Conservation (phyloP, 2,113 vertebrate genomes). For the Australoheros scitulus region DNA sequence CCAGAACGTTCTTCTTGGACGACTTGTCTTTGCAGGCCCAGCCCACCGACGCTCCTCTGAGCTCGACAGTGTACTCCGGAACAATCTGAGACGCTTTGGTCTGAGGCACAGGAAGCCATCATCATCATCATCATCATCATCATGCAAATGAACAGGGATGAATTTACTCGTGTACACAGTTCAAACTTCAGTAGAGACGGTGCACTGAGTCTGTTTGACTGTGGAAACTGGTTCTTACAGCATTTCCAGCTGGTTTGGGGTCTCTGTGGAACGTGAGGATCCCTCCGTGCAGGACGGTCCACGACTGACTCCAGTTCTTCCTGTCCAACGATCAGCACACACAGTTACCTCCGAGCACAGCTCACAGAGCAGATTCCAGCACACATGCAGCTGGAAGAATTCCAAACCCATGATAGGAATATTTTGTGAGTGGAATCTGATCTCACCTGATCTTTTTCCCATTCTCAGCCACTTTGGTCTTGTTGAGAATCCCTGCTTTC, state of each 20-base stretch:
- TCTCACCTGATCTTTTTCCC: conserved; percentile 89
- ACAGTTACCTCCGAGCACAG: not conserved
- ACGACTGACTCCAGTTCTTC: conserved; percentile 76
- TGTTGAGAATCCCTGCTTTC: conserved; percentile 91
- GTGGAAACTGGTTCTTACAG: conserved; percentile 32
- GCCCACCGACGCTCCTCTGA: conserved; percentile 81
- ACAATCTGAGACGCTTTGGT: conserved; percentile 85
- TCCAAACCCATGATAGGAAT: not conserved
- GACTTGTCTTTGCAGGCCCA: conserved; percentile 92
- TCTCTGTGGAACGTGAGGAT: conserved; percentile 74
- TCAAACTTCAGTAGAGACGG: not conserved
- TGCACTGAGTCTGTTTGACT: not conserved
- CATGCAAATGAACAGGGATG: not conserved
- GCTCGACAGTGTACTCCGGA: conserved; percentile 88
- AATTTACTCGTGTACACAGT: not conserved
- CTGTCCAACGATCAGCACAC: conserved; percentile 34
- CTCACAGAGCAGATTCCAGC: not conserved
- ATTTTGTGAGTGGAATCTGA: not conserved
- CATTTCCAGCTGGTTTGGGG: conserved; percentile 53
- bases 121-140: not conserved
- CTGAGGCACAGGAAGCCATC: conserved; percentile 68
- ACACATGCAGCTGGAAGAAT: too few species aligned
- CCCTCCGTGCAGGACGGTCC: conserved; percentile 72
- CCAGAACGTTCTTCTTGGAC: conserved; percentile 93
- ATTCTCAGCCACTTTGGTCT: conserved; percentile 87